Conservation (phyloP, 2,888 invertebrate species). For the Oxystoma pomonae region DNA sequence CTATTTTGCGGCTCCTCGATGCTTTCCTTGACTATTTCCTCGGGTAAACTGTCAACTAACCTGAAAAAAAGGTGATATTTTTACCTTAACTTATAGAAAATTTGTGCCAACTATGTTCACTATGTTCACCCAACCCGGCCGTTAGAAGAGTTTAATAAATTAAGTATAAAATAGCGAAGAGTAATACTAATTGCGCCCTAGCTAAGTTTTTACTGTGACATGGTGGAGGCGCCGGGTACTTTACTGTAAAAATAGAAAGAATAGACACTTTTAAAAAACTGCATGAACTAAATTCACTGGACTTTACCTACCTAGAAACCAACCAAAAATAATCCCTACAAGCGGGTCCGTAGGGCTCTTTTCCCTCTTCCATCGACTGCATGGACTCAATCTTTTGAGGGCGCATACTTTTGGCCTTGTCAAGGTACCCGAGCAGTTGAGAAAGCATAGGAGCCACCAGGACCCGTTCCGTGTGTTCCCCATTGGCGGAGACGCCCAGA, state of each 20-base stretch:
- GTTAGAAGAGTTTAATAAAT: no score
- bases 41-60: slow-evolving; percentile 79
- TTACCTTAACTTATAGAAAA: no score
- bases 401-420: slow-evolving; percentile 82
- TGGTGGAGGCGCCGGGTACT: no score
- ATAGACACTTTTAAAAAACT: no score
- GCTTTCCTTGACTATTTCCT: slow-evolving; percentile 69
- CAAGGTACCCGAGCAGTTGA: slow-evolving; percentile 74
- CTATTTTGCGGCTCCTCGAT: slow-evolving; percentile 54
- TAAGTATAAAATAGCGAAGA: no score
- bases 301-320: slow-evolving; percentile 53
- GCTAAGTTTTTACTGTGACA: no score
- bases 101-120: no score
- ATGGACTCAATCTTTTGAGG: slow-evolving; percentile 52
- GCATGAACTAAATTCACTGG: no score
- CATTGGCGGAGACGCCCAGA: slow-evolving; percentile 56
- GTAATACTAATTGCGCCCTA: no score
- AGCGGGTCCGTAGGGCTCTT: slow-evolving; percentile 91
- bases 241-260: no score
- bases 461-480: slow-evolving; percentile 53
- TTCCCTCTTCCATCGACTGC: slow-evolving; percentile 68
- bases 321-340: slow-evolving; percentile 95
- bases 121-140: no score
- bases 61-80: no score
- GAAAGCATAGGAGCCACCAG: slow-evolving; percentile 75